These are phyloP conservation scores for Cataglyphis rosenhaueri DNA, from an alignment of 2,888 invertebrate genomes.

Conservation along the genomic window DNA sequence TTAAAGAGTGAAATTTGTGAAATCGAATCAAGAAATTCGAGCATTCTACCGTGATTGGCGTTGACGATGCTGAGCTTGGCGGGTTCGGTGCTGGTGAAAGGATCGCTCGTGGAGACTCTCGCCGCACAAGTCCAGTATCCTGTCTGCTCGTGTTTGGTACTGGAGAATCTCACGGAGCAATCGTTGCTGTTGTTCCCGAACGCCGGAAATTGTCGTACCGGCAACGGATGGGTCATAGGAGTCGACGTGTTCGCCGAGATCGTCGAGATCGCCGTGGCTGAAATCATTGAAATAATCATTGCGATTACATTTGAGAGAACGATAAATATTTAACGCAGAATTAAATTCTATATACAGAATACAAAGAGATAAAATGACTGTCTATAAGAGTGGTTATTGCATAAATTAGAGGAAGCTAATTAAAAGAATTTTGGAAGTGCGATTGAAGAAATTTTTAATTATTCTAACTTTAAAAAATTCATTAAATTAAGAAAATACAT, in stretches of 20 bases:
- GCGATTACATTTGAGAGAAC: not conserved
- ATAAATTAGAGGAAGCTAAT: not conserved
- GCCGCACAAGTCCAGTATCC: conserved; percentile 84
- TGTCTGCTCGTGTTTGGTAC: conserved; percentile 82
- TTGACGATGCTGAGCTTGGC: conserved; percentile 81
- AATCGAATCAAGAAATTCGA: not conserved
- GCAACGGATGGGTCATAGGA: conserved; percentile 76
- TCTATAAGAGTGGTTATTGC: not conserved
- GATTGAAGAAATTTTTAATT: not conserved
- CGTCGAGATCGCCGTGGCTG: conserved; percentile 72
- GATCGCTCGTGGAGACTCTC: conserved; percentile 76
- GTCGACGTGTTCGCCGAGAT: conserved; percentile 73
- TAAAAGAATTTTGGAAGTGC: not conserved
- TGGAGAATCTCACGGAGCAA: conserved; percentile 84
- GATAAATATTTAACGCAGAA: conserved; percentile 36
- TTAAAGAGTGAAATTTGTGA: conserved; percentile 2
- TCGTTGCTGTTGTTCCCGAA: conserved; percentile 84
- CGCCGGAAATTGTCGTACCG: conserved; percentile 82
- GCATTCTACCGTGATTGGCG: conserved; percentile 73
- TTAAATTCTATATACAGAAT: not conserved
- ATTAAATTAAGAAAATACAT: not conserved
- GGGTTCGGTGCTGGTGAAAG: conserved; percentile 81
- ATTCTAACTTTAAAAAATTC: not conserved
- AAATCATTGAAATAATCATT: conserved; percentile 44
- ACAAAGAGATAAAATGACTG: not conserved